phyloP scores from a whole-genome alignment of 1,140 invertebrate species.

The Scaptomyza graminum region DNA sequence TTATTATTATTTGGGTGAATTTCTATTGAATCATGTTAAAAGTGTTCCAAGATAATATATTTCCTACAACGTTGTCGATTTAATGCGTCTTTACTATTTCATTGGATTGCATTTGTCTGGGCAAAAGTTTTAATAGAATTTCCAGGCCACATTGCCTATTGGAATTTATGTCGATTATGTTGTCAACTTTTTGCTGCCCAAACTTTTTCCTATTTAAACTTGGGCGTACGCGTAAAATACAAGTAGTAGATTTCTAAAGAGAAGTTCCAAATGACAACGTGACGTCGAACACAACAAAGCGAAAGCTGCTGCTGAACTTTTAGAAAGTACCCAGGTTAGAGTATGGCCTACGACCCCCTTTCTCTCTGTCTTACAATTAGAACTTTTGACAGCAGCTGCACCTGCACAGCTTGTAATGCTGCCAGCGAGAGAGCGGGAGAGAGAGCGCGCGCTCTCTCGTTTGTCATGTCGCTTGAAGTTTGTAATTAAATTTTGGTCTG shows the following conservation, averaged over 20 bases:
- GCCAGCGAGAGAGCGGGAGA: slow-evolving; percentile 8
- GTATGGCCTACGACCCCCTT: slow-evolving; percentile 40
- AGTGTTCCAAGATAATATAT: too few relatives aligned
- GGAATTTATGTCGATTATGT: slow-evolving; percentile 80
- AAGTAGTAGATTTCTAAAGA: slow-evolving; percentile 62
- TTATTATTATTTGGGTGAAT: slow-evolving; percentile 24
- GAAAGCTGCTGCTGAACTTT: slow-evolving; percentile 41
- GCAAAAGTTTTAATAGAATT: slow-evolving; percentile 78
- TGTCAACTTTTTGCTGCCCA: slow-evolving; percentile 69
- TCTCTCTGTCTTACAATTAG: slow-evolving; percentile 55
- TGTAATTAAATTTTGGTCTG: slow-evolving; percentile 74
- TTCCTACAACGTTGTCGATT: too few relatives aligned
- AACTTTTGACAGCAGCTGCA: slow-evolving; percentile 71
- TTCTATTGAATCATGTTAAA: slow-evolving; percentile 7
- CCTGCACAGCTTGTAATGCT: slow-evolving; percentile 31
- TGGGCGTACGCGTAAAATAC: slow-evolving; percentile 53
- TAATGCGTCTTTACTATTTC: too few relatives aligned
- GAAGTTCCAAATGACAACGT: slow-evolving; percentile 77
- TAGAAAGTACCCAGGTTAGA: slow-evolving; percentile 39
- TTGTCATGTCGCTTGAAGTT: slow-evolving; percentile 29
- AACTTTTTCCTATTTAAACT: slow-evolving; percentile 80
- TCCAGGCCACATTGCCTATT: slow-evolving; percentile 64
- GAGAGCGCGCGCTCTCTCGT: slow-evolving; percentile 1
- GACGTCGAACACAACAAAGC: slow-evolving; percentile 56
- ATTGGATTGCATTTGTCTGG: slow-evolving; percentile 10